Conservation (phyloP, 2,113 vertebrate genomes). For the Tricholaema leucomelas region DNA sequence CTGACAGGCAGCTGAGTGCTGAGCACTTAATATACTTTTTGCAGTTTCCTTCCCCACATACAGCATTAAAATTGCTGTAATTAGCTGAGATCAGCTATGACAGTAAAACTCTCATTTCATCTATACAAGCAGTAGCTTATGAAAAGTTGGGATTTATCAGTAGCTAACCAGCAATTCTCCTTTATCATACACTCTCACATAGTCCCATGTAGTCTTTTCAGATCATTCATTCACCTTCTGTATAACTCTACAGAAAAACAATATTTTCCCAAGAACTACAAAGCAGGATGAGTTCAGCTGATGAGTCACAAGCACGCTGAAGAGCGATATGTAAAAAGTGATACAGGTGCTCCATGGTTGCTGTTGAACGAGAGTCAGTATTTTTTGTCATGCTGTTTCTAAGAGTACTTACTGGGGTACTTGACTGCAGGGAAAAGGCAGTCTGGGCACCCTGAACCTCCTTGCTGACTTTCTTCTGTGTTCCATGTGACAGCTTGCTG, state of each 20-base stretch:
- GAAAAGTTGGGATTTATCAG: not conserved
- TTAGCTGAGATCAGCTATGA: constrained; percentile 25
- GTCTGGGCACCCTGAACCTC: not conserved
- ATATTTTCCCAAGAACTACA: not conserved
- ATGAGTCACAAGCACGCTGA: not conserved
- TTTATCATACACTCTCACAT: not conserved
- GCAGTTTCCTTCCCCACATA: constrained; percentile 21
- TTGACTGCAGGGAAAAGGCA: not conserved
- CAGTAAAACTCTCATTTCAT: constrained; percentile 25
- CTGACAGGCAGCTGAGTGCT: not conserved
- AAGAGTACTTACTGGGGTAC: not conserved
- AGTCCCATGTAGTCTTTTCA: not conserved
- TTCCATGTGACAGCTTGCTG: not conserved
- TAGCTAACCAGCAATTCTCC: not conserved
- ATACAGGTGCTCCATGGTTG: not conserved
- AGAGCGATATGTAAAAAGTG: not conserved
- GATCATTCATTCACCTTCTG: not conserved
- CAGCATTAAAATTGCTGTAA: constrained; percentile 35
- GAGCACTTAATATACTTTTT: constrained; percentile 14
- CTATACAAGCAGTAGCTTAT: not conserved
- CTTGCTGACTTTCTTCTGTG: not conserved
- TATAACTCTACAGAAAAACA: not conserved
- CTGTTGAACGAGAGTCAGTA: not conserved
- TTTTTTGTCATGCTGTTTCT: not conserved
- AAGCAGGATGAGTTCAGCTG: not conserved